Evolutionary conservation across 30 jellyfish, hydroid and myxozoan species (phyloP), one percentile per base, ranked within the genome.

Genomic region (Chironex yamaguchii): DNA sequence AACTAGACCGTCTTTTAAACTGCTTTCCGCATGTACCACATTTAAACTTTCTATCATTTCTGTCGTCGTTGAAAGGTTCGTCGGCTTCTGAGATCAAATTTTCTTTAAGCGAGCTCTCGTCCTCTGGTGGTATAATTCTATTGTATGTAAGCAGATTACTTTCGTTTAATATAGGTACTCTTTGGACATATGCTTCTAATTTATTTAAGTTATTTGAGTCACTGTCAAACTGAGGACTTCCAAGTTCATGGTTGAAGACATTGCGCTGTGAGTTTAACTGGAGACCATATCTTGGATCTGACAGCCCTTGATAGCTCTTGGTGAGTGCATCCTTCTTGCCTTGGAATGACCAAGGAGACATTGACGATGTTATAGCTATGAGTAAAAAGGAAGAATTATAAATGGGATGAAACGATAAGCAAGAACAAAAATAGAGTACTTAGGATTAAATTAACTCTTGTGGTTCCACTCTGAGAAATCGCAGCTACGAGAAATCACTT

Each of bases 1-100:
- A 65, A 58, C 97, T 86, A 2, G 96, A 79, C 12, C 94, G 76
- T 27, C 97, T 84, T 71, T 86, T 86, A 69, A 92, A 92, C 29
- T 2, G 21, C 81, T 91, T 91, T 14, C 91, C 85, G 53, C 96
- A 87, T 29, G 62, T 72, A 21, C 51, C 34, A 29, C 96, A 87
- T 52, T 36, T 85, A 33, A 84, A 84, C 34, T 73, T 71, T 51
- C 81, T 69, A 33, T 69, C 82, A 1, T 23, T 54, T 17, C 31
- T 26, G 12, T 80, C 88, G 0, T 6, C 85, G 4, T 25, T 3
- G 54, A 20, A 23, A 12, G 82, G 62, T 4, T 14, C 6, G 0
- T 36, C 81, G 14, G 28, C n/a, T 13, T 27, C 22, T 62, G 28
- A 11, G 22, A n/a, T 62, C 34, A 27, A 11, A 21, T 28, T 74